Evolutionary conservation across 2,113 vertebrate genomes (phyloP), one percentile per base, ranked within the genome.

Genomic region (Oryzias curvinotus): DNA sequence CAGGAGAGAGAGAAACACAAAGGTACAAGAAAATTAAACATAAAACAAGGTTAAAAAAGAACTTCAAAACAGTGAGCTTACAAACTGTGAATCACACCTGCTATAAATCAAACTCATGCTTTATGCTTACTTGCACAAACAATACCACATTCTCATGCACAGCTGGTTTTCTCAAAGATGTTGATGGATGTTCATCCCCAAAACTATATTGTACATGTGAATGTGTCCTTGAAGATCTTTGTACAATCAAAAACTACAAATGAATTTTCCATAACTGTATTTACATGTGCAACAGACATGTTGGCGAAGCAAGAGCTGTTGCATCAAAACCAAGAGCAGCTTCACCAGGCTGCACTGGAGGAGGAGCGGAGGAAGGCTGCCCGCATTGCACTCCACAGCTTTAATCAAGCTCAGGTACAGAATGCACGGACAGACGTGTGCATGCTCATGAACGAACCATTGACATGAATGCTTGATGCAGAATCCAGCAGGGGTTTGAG

Each of bases 351-450:
- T 10, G 74, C 68, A 30, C 62, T 82, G 16, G 88, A 92, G 56
- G 85, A 90, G 30, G 84, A 71, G 71, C 73, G 74, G 36, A 90
- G 61, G 71, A 88, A 65, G 82, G 87, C 85, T 10, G 45, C 45
- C 15, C 56, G 55, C 54, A 64, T 86, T 1, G 74, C 87, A 0
- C 81, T 90, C 26, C 64, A 65, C 66, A 82, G 77, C 78, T 91
- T 90, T 87, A 91, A 92, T 58, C 84, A 74, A 52, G 81, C 84
- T 66, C 86, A 90, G 92, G 92, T 92, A 90, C 52, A 43, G 47
- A 62, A 62, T 52, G 75, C 43, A 25, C 63, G 57, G 52, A 61
- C 63, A 65, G 36, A 36, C 36, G 36, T 36, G 36, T 56, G 65
- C 57, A 59, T 85, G 73, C 0, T 19, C 52, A 53, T 47, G 52